Evolutionary conservation across 2,797 vertebrate genomes (phyloP).

Genomic region (Karalla daura): DNA sequence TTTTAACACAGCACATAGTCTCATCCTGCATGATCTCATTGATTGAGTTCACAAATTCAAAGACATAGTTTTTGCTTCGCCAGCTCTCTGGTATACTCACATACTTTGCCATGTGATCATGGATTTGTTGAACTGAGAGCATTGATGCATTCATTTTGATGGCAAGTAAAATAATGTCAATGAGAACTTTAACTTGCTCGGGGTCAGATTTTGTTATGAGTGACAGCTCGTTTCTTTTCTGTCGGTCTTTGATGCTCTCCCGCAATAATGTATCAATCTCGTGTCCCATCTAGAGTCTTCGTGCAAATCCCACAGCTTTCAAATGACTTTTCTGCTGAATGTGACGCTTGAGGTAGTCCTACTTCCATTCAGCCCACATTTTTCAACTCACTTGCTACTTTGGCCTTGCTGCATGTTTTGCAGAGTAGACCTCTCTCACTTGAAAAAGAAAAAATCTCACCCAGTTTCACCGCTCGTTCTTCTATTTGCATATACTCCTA

Average conservation of each 20-base stretch:
- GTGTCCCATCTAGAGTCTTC: not conserved
- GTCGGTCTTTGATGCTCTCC: not conserved
- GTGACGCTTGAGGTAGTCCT: constrained; percentile 40
- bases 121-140: constrained; percentile 51
- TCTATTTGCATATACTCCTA: constrained; percentile 16
- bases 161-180: constrained; percentile 36
- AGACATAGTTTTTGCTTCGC: constrained; percentile 42
- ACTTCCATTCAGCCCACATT: constrained; percentile 43
- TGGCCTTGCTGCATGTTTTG: constrained; percentile 43
- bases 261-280: constrained; percentile 38
- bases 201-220: constrained; percentile 38
- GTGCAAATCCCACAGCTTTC: not conserved
- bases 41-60: constrained; percentile 3
- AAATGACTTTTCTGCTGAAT: constrained; percentile 22
- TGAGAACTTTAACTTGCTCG: constrained; percentile 52
- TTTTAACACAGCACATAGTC: constrained; percentile 22
- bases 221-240: constrained; percentile 35
- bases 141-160: constrained; percentile 55
- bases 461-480: constrained; percentile 29
- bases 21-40: not conserved
- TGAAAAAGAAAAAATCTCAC: constrained; percentile 32
- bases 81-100: constrained; percentile 40
- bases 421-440: constrained; percentile 32
- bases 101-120: constrained; percentile 48
- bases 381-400: constrained; percentile 42